Conservation (phyloP, 2,113 vertebrate species). For the Danionella cerebrum region DNA sequence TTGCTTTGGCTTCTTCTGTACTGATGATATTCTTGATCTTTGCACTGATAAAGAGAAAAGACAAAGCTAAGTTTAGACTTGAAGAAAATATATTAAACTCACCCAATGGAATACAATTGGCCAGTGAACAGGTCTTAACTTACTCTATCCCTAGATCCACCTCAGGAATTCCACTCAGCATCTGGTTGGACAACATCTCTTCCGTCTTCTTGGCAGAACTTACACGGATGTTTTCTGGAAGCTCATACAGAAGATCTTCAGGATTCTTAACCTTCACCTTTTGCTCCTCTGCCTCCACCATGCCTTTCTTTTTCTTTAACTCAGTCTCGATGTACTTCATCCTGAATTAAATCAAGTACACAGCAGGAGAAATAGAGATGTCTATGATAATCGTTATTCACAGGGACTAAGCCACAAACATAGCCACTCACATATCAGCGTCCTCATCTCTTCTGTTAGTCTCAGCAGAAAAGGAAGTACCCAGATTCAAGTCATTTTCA, state of each 20-base stretch:
- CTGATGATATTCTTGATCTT: conserved; percentile 98
- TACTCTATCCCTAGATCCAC: conserved; percentile 96
- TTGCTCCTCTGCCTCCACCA: conserved; percentile 85
- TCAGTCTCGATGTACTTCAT: conserved; percentile 99
- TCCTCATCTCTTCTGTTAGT: conserved; percentile 96
- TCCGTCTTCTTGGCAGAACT: conserved; percentile 96
- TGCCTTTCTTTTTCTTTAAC: conserved; percentile 91
- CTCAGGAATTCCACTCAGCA: conserved; percentile 95
- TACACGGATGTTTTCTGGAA: conserved; percentile 89
- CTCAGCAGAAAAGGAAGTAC: conserved; percentile 94
- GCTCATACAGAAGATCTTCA: conserved; percentile 88
- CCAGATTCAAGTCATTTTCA: conserved; percentile 88
- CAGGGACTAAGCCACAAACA: not conserved
- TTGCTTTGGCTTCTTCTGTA: conserved; percentile 94
- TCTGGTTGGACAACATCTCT: conserved; percentile 98
- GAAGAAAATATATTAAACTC: too few relatives aligned
- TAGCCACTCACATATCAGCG: conserved; percentile 86
- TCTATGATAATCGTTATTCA: too few relatives aligned
- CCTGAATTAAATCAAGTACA: conserved; percentile 57
- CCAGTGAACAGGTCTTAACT: conserved; percentile 34
- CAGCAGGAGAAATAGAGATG: too few relatives aligned
- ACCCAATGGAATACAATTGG: too few relatives aligned
- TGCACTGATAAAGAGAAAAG: conserved; percentile 60
- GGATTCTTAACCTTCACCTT: conserved; percentile 89
- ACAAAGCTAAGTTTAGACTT: not conserved